Base-by-base conservation (phyloP, 2,888 invertebrate genomes). In the Icerya purchasi region DNA sequence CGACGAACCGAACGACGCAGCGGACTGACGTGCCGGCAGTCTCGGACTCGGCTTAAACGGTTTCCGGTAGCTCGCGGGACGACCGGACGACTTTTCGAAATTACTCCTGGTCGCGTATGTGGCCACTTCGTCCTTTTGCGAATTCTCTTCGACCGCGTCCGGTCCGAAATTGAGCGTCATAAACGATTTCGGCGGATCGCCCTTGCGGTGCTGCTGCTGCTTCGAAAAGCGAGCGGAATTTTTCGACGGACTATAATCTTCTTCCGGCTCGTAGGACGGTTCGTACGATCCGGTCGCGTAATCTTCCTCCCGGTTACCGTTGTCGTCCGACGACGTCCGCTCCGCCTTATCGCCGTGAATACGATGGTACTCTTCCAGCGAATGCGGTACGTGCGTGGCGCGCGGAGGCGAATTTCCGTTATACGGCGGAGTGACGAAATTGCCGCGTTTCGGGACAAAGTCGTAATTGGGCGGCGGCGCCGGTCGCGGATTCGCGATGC, bases 361-460 rank as follows among this genome's bases (percentile, higher is more conserved):
- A 1, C 56, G 51, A 25, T 60, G 60, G 20, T 60, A 60, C 25
- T 60, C 60, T 22, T 60, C 60, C 10, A 60, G 20, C 2, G 60
- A 56, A 18, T 60, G 25, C 10, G 60, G 60, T 2, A 60, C 60
- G 36, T 60, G 60, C 1, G 60, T 50, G 22, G 56, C 51, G 1
- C 60, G 18, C n/a, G 36, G 22, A 3, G 57, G 57, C 3, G 50
- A 57, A 19, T 23, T 21, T 19, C 22, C 25, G 8, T 50, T 22
- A 22, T 22, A 60, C 1, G 60, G 21, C 19, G 50, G 49, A 3
- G 19, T 21, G 50, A 54, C 49, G 10, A 14, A 24, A 22, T 21
- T 50, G 10, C 24, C 58, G 53, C 24, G 8, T 54, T 49, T 22
- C 1, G 59, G 59, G 8, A 54, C 22, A 8, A 52, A 56, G 22